phyloP scores from a whole-genome alignment of 2,888 invertebrate genomes.

The Chymomyza fuscimana region DNA sequence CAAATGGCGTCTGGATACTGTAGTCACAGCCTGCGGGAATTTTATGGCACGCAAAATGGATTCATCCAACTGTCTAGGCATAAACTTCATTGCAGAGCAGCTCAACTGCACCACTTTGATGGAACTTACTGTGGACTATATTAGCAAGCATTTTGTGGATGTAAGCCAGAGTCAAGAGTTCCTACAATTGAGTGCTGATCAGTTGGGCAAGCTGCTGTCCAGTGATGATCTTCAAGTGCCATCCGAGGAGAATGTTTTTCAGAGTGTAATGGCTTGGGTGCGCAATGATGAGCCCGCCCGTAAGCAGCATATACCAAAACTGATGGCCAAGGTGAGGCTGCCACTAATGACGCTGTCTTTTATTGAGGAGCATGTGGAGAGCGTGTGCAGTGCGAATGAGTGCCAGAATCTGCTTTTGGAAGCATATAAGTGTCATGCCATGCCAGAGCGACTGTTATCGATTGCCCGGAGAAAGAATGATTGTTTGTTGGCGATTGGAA shows the following conservation, averaged over 20 bases:
- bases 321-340: constrained; percentile 82
- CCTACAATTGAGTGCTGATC: constrained; percentile 84
- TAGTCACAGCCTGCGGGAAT: too few species aligned
- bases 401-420: constrained; percentile 94
- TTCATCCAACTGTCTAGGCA: too few species aligned
- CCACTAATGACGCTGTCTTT: constrained; percentile 85
- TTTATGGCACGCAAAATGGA: too few species aligned
- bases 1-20: too few species aligned
- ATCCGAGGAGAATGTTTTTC: constrained; percentile 93
- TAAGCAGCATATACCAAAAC: constrained; percentile 85
- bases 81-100: too few species aligned
- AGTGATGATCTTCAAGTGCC: constrained; percentile 96
- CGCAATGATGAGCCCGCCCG: constrained; percentile 86
- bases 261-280: constrained; percentile 93
- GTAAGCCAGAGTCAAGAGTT: too few species aligned
- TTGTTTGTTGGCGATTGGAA: too few species aligned
- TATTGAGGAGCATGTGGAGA: constrained; percentile 85
- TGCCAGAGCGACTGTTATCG: too few species aligned
- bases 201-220: constrained; percentile 88
- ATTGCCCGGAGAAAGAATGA: too few species aligned
- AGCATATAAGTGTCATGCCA: constrained; percentile 91
- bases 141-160: too few species aligned
- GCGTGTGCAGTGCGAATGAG: constrained; percentile 83
- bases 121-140: too few species aligned
- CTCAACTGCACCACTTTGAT: too few species aligned